Evolutionary conservation across 2,113 vertebrate genomes (phyloP), one percentile per base, ranked within the genome.

Genomic region (Jaculus jaculus): DNA sequence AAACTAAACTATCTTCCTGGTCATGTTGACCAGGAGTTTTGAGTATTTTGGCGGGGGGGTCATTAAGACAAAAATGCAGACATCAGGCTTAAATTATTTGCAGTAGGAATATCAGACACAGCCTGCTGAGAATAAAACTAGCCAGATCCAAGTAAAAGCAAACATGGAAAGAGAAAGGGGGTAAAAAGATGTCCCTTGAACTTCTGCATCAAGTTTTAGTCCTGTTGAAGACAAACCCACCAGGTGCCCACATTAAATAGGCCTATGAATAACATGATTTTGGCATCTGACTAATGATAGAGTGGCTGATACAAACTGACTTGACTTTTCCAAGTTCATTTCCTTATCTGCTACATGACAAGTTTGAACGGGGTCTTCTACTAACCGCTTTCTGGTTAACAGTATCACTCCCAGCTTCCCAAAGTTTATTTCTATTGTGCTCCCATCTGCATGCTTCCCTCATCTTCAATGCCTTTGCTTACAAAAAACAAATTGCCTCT

Each of bases 341-440:
- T 95, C 28, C 9, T 88, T 30, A 93, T 21, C 17, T 37, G 30
- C 72, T 87, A 94, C 78, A 77, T 34, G 34, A 58, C 63, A 73
- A 89, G 11, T 80, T 92, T 87, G 89, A 89, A 80, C 81, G 0
- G 37, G 32, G 1, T 28, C 18, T 15, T 86, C 81, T 51, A 28
- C 39, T 84, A 88, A 80, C 23, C 20, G 23, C 34, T 93, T 90
- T 73, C 61, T 61, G 77, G 58, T 63, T 94, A 54, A 84, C 8
- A 47, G 1, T 28, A 26, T 61, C 15, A 82, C 39, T 77, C 34
- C 7, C 34, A 9, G 20, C 17, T 85, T 87, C 37, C 28, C 34
- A 37, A 89, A 74, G 9, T 58, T 74, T 54, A 83, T 92, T 75
- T 16, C 20, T 39, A 26, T 28, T 18, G 20, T 0, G 7, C 21